Conservation (phyloP, 2,113 vertebrate species). For the Mellivora capensis region DNA sequence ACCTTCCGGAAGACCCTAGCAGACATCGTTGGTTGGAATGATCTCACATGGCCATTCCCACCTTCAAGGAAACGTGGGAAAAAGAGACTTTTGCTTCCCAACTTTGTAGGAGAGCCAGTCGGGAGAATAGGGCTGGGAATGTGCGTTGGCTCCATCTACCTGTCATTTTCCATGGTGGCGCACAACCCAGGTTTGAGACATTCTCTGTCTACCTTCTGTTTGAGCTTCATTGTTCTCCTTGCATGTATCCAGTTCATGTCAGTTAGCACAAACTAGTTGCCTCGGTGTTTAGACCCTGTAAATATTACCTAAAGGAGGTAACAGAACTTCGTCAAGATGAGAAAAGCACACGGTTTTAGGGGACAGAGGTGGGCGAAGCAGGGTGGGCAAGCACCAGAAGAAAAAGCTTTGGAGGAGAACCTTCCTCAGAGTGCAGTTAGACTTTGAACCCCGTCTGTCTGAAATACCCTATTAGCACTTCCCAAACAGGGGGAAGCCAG, state of each 20-base stretch:
- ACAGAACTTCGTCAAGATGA: background rate
- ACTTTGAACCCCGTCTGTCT: background rate
- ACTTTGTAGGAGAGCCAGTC: background rate
- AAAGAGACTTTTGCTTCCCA: background rate
- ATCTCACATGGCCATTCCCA: background rate
- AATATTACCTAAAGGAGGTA: background rate
- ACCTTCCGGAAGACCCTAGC: background rate
- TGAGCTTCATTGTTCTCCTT: background rate
- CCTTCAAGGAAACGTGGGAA: background rate
- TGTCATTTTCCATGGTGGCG: background rate
- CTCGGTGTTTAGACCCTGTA: background rate
- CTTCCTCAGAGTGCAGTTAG: background rate
- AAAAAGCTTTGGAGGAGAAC: background rate
- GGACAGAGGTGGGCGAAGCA: background rate
- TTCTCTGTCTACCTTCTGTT: background rate
- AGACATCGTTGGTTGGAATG: background rate
- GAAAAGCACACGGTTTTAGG: background rate
- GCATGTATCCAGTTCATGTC: background rate
- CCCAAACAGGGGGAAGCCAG: background rate
- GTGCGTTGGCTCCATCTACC: fast-evolving
- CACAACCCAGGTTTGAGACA: background rate
- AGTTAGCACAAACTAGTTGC: background rate
- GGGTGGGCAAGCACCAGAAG: too few relatives aligned
- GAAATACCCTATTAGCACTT: background rate
- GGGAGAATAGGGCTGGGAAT: background rate